Conservation (phyloP, 2,113 vertebrate species). For the Tringa solitaria region DNA sequence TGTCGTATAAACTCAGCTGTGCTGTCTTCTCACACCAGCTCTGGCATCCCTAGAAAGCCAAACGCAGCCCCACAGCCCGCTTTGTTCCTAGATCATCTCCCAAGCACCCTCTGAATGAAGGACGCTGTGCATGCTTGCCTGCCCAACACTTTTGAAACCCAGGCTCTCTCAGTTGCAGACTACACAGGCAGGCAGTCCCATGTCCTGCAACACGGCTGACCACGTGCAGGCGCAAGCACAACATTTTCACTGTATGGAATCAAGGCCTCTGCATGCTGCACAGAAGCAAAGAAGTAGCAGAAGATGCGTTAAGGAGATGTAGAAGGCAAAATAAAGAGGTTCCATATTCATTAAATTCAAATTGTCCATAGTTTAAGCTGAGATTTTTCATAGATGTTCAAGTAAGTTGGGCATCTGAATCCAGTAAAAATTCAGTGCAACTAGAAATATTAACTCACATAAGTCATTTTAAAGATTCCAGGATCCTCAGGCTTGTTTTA, state of each 20-base stretch:
- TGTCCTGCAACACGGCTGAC: not conserved
- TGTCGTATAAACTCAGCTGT: not conserved
- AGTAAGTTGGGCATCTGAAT: not conserved
- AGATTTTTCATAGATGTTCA: not conserved
- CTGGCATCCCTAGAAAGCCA: not conserved
- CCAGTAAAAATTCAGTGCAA: not conserved
- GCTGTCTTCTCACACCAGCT: not conserved
- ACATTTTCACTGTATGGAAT: fast-evolving
- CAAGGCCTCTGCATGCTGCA: not conserved
- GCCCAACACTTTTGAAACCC: not conserved
- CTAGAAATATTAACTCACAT: not conserved
- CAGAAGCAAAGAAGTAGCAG: not conserved
- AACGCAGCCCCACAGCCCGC: not conserved
- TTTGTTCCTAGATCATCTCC: not conserved
- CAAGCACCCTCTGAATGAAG: not conserved
- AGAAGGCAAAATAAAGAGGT: not conserved
- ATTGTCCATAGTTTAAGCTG: not conserved
- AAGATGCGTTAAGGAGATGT: not conserved
- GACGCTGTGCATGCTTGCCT: not conserved
- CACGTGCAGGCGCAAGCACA: not conserved
- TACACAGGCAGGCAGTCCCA: not conserved
- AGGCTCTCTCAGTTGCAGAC: not conserved
- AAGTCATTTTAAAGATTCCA: not conserved
- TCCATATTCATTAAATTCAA: not conserved
- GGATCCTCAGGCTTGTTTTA: not conserved